Evolutionary conservation across 2,113 vertebrate genomes (phyloP), one percentile per base, ranked within the genome.

Genomic region (Mola mola): DNA sequence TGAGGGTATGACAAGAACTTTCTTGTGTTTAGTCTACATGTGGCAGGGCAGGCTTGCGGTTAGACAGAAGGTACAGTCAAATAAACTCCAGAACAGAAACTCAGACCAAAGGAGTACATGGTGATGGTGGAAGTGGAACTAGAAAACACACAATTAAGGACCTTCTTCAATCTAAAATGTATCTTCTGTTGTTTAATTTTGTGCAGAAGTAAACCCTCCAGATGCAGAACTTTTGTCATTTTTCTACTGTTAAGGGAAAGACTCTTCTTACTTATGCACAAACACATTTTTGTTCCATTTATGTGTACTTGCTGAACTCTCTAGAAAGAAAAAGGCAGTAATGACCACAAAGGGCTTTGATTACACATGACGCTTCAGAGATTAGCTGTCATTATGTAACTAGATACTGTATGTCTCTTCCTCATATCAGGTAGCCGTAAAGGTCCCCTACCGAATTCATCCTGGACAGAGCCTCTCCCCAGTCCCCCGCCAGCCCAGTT

Each of bases 381-480:
- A 44, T 65, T 41, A n/a, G n/a, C n/a, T n/a, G n/a, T n/a, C n/a
- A n/a, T n/a, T n/a, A n/a, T n/a, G n/a, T 26, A 57, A 37, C 3
- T 16, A 6, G 1, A 1, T 3, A 13, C 22, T 38, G 15, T 8
- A 15, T 60, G 2, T 57, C 3, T 46, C 4, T 19, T 52, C 13
- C 16, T 40, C 34, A 11, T 81, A 20, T 11, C 87, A 96, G 95
- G 95, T 29, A 76, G 80, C 34, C 92, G 92, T 46, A 95, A 92
- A 82, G 69, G 69, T 33, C 68, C 78, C 11, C 33, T 66, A 13
- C 38, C 84, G 13, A 52, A 79, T 10, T n/a, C 93, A 46, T 88
- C 90, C 0, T 97, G 96, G 96, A 82, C 91, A 0, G 94, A 95
- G 29, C 81, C 83, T 0, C 85, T 91, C 22, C 83, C 90, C 4